Evolutionary conservation across 2,888 invertebrate genomes (phyloP), one percentile per base, ranked within the genome.

Genomic region (Spodoptera exigua): DNA sequence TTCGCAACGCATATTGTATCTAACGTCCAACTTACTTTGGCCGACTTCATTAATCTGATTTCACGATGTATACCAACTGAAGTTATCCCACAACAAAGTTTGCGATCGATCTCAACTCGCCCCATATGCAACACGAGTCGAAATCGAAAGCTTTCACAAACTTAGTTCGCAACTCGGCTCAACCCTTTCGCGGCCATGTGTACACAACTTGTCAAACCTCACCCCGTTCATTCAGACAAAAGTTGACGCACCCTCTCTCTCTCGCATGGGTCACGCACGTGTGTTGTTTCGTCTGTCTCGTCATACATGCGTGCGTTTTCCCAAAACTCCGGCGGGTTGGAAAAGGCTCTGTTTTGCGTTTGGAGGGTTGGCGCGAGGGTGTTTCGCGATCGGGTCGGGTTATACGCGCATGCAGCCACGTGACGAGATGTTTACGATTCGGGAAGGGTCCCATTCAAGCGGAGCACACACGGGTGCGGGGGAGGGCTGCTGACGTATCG

Each of bases 51-150:
- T 82, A 83, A 82, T 81, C 78, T 74, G 70, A 78, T 82, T 73
- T 81, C 79, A 79, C 81, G 74, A 81, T 85, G n/a, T n/a, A 76
- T 78, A 76, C 74, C 71, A 71, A 77, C 74, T 80, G 79, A 88
- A 87, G 79, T 84, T 81, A 74, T 70, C 71, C 70, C 72, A 74
- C 78, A 79, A 79, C 84, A 79, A 87, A 86, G 81, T 84, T 84
- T 72, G 62, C 82, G 85, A 91, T 92, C 92, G 91, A 93, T 91
- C 81, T 81, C 72, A 70, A 65, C 67, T 76, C 87, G 88, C 86
- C 89, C 89, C 91, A 91, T 89, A 93, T 93, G 92, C 87, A 89
- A 83, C 88, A 85, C 88, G 89, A 85, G 83, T 89, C 74, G 92
- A 93, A 91, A 93, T 86, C 89, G 93, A 94, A 92, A 93, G 91